These are phyloP conservation scores for Drosophila pseudotakahashii DNA, from an alignment of 2,888 invertebrate genomes.

Conservation along the genomic window DNA sequence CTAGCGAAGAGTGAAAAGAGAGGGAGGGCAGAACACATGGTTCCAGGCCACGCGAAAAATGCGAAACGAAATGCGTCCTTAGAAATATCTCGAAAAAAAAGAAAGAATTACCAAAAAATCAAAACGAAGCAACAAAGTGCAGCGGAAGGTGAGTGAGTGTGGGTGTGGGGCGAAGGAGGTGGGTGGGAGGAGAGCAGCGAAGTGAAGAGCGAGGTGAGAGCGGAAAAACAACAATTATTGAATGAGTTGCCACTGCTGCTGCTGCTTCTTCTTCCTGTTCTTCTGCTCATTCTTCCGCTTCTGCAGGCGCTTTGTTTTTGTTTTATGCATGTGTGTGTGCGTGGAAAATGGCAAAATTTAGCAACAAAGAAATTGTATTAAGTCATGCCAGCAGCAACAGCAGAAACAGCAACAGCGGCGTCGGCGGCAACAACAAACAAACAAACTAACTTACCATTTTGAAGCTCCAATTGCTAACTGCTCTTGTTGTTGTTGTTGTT, in stretches of 20 bases:
- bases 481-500: conserved; percentile 1
- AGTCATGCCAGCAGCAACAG: conserved; percentile 27
- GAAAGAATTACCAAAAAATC: not conserved
- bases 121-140: not conserved
- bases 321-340: conserved; percentile 20
- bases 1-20: not conserved
- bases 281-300: conserved; percentile 16
- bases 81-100: not conserved
- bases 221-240: conserved; percentile 23
- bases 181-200: not conserved
- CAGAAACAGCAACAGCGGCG: too few species aligned
- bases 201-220: not conserved
- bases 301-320: conserved; percentile 38
- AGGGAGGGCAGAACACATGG: conserved; percentile 52
- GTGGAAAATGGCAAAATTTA: conserved; percentile 27
- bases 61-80: conserved; percentile 51
- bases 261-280: not conserved
- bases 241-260: conserved; percentile 18
- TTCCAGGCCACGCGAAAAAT: conserved; percentile 51
- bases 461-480: conserved; percentile 21
- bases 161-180: not conserved
- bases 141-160: not conserved
- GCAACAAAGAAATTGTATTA: conserved; percentile 48
- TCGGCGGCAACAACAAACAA: conserved; percentile 11
- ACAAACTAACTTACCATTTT: conserved; percentile 36